A percentile compares a stretch with the other conserved stretches of the same genome.
These are phyloP conservation scores for Chinchilla lanigera DNA, from an alignment of 2,113 vertebrate species.

Conservation along the genomic window DNA sequence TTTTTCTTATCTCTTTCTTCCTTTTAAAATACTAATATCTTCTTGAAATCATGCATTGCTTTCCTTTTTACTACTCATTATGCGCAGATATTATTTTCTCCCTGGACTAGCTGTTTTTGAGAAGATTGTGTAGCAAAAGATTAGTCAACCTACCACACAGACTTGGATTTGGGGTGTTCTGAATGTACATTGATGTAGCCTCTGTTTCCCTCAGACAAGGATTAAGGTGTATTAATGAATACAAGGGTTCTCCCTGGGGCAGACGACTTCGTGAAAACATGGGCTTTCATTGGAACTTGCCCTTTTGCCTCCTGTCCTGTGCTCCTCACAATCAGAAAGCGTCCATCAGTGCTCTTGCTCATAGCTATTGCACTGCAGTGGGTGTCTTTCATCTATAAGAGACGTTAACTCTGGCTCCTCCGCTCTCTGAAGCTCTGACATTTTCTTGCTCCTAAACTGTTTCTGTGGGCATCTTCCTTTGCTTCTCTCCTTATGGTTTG, in stretches of 20 bases:
- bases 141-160: not conserved
- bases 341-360: not conserved
- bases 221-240: not conserved
- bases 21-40: not conserved
- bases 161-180: not conserved
- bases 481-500: not conserved
- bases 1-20: not conserved
- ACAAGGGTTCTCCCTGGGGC: not conserved
- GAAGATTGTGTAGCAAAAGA: not conserved
- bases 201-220: not conserved
- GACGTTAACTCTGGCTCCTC: not conserved
- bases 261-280: not conserved
- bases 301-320: not conserved
- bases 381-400: not conserved
- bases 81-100: not conserved
- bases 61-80: not conserved
- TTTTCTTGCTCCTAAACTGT: not conserved
- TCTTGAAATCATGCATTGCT: not conserved
- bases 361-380: not conserved
- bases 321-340: not conserved
- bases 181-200: not conserved
- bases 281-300: not conserved
- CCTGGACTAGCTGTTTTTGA: not conserved
- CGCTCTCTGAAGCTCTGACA: not conserved
- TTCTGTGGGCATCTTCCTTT: not conserved